Percentiles rank a stretch among this genome's conserved stretches.
These are phyloP conservation scores for Rambutsinella grinnellia DNA, from an alignment of 2,888 invertebrate species.

Conservation along the genomic window DNA sequence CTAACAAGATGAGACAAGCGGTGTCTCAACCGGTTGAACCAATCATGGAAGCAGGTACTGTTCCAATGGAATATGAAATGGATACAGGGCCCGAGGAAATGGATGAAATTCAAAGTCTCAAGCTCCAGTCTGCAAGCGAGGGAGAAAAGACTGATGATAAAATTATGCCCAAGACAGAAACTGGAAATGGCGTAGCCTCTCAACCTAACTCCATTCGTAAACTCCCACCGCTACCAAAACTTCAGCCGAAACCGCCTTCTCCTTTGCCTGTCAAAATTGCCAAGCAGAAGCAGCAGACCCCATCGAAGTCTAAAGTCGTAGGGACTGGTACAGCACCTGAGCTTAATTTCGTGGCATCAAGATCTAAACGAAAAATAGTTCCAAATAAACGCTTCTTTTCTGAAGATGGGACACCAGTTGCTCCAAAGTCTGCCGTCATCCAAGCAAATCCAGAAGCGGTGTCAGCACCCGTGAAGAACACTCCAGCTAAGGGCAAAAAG, in stretches of 20 bases:
- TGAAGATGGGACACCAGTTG: neutral
- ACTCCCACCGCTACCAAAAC: too few relatives aligned
- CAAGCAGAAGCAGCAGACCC: neutral
- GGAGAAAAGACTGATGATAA: too few relatives aligned
- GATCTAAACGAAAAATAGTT: constrained; percentile 40
- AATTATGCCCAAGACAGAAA: too few relatives aligned
- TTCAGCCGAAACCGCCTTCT: constrained; percentile 32
- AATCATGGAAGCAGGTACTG: neutral
- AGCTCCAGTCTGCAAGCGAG: too few relatives aligned
- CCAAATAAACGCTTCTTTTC: constrained; percentile 50
- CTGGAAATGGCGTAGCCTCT: too few relatives aligned
- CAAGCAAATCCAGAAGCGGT: neutral
- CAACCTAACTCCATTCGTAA: too few relatives aligned
- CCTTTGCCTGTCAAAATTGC: neutral
- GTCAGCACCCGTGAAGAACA: neutral
- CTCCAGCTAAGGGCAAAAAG: neutral
- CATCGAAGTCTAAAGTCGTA: too few relatives aligned
- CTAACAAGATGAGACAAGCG: neutral
- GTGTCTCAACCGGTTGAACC: neutral
- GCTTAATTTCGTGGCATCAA: constrained; percentile 27
- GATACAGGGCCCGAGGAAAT: too few relatives aligned
- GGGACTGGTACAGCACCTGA: constrained; percentile 4
- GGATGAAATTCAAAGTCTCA: too few relatives aligned
- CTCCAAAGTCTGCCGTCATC: neutral
- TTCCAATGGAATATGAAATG: neutral